Percentiles rank a stretch among this genome's conserved stretches.
phyloP scores from a whole-genome alignment of 2,797 vertebrate species.

The Pseudochirops corinnae region DNA sequence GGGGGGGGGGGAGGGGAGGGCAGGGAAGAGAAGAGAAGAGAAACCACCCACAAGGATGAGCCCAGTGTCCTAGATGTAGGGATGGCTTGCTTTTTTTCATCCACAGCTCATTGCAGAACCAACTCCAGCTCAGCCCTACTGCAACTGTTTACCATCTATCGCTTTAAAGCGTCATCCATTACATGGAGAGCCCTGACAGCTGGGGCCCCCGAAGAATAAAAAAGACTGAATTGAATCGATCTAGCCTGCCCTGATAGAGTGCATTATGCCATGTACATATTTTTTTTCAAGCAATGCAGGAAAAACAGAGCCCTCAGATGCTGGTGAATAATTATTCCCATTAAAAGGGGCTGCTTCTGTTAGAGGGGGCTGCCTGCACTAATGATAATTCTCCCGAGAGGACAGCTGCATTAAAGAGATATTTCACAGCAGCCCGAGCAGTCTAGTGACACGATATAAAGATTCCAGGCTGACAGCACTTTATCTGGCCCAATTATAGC shows the following conservation, averaged over 20 bases:
- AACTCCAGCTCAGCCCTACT: background rate
- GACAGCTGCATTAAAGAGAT: slow-evolving; percentile 73
- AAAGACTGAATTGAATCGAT: background rate
- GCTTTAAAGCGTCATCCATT: background rate
- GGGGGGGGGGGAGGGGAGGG: background rate
- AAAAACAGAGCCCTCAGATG: slow-evolving; percentile 10
- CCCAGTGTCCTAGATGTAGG: background rate
- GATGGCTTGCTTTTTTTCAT: background rate
- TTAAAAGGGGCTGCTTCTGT: slow-evolving; percentile 21
- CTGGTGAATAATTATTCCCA: background rate
- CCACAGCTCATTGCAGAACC: background rate
- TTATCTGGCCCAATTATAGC: slow-evolving; percentile 7
- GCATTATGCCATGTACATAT: background rate
- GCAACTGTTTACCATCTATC: background rate
- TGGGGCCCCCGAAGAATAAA: background rate
- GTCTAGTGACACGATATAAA: slow-evolving; percentile 77
- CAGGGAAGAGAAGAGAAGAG: background rate
- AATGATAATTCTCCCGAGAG: slow-evolving; percentile 77
- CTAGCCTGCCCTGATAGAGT: background rate
- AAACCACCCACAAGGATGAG: background rate
- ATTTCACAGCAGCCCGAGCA: slow-evolving; percentile 75
- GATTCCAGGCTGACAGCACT: slow-evolving; percentile 74
- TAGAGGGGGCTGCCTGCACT: slow-evolving; percentile 43
- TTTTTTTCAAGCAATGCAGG: slow-evolving; percentile 37
- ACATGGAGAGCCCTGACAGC: slow-evolving; percentile 9